Conservation (phyloP, 2,888 invertebrate genomes). For the Dysmachus trigonus region DNA sequence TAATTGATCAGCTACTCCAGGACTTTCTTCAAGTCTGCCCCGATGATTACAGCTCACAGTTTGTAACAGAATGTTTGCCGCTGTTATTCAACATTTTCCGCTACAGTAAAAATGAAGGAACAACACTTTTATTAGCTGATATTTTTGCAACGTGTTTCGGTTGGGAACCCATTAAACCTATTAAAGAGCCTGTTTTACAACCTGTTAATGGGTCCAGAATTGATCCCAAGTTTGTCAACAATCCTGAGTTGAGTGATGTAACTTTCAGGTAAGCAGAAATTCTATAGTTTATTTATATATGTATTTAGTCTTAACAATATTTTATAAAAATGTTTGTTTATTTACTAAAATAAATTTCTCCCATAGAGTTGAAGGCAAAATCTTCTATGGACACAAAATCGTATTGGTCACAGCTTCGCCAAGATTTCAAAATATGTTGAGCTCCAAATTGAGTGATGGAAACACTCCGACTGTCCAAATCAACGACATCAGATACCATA, state of each 20-base stretch:
- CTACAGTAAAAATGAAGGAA: slow-evolving; percentile 92
- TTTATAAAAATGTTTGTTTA: not conserved
- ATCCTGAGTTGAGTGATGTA: slow-evolving; percentile 90
- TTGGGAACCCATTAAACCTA: slow-evolving; percentile 82
- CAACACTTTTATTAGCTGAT: slow-evolving; percentile 84
- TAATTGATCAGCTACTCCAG: slow-evolving; percentile 87
- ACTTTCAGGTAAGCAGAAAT: slow-evolving; percentile 71
- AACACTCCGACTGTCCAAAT: slow-evolving; percentile 88
- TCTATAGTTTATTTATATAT: not conserved
- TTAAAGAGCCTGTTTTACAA: slow-evolving; percentile 74
- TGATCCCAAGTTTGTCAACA: slow-evolving; percentile 93
- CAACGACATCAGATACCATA: slow-evolving; percentile 90
- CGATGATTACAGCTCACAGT: slow-evolving; percentile 88
- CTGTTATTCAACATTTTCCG: slow-evolving; percentile 89
- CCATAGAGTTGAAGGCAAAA: slow-evolving; percentile 81
- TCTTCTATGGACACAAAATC: slow-evolving; percentile 94
- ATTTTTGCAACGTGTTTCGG: slow-evolving; percentile 91
- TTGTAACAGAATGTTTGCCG: slow-evolving; percentile 89
- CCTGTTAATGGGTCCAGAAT: slow-evolving; percentile 77
- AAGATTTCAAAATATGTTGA: slow-evolving; percentile 85
- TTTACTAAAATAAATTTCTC: slow-evolving; percentile 36
- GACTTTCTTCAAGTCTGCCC: slow-evolving; percentile 92
- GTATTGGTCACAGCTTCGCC: slow-evolving; percentile 91
- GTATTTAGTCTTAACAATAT: no score
- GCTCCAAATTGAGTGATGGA: slow-evolving; percentile 76